Conservation (phyloP, 2,888 invertebrate genomes). For the Arrhopalites spinosus region DNA sequence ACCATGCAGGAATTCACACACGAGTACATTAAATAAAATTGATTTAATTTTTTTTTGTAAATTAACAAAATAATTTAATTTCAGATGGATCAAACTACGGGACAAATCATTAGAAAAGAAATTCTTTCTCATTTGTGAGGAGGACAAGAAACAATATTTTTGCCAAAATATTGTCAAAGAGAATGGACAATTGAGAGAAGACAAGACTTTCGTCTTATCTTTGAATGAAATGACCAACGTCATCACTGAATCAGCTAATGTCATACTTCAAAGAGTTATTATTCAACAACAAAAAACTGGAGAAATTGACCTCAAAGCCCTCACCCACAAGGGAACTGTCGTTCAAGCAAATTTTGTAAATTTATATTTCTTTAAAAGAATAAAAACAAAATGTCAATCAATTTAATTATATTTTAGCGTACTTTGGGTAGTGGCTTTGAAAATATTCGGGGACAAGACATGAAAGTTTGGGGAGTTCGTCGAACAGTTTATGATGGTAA, state of each 20-base stretch:
- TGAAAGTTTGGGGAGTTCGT: slow-evolving; percentile 49
- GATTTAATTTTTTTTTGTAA: not conserved
- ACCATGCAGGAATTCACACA: slow-evolving; percentile 51
- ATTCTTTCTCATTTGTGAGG: slow-evolving; percentile 45
- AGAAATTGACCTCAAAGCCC: slow-evolving; percentile 43
- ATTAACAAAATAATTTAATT: too few species aligned
- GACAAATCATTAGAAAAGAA: slow-evolving; percentile 47
- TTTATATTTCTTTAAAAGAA: not conserved
- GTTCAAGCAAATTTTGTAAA: not conserved
- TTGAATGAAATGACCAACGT: slow-evolving; percentile 42
- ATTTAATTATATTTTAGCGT: slow-evolving; percentile 28
- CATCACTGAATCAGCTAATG: slow-evolving; percentile 46
- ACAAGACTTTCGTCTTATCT: slow-evolving; percentile 30
- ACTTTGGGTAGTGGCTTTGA: slow-evolving; percentile 49
- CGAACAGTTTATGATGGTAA: slow-evolving; percentile 39
- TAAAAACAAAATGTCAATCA: not conserved
- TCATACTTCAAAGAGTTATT: slow-evolving; percentile 46
- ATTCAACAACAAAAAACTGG: slow-evolving; percentile 45
- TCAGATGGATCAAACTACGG: slow-evolving; percentile 44
- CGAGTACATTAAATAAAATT: slow-evolving; percentile 43
- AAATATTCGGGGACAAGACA: slow-evolving; percentile 49
- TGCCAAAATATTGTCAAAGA: slow-evolving; percentile 35
- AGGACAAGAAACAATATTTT: slow-evolving; percentile 34
- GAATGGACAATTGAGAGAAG: slow-evolving; percentile 39
- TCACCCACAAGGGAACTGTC: slow-evolving; percentile 46